phyloP scores from a whole-genome alignment of 2,888 invertebrate genomes.

The Drosophila macrospina region DNA sequence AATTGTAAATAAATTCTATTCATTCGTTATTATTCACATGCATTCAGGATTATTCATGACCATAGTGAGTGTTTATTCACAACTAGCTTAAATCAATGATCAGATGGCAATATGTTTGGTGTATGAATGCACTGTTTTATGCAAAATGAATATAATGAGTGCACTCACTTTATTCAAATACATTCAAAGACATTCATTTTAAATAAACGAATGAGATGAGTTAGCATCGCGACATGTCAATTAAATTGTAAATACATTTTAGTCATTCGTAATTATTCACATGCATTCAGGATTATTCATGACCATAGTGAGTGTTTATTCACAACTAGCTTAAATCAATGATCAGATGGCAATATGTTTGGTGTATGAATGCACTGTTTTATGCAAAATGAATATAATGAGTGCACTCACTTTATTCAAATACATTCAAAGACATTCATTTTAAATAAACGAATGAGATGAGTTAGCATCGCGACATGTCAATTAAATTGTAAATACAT shows the following conservation, averaged over 20 bases:
- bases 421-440: constrained; percentile 10
- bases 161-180: background rate
- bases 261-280: background rate
- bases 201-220: background rate
- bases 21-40: background rate
- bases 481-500: background rate
- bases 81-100: background rate
- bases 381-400: background rate
- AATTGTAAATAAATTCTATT: background rate
- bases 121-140: background rate
- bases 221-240: background rate
- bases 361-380: background rate
- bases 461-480: background rate
- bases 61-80: background rate
- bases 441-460: background rate
- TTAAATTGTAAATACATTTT: background rate
- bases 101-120: too few relatives aligned
- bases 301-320: background rate
- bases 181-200: constrained; percentile 5
- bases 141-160: background rate
- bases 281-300: background rate
- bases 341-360: too few relatives aligned
- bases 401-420: background rate
- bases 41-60: background rate
- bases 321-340: background rate